Conservation (phyloP, 1,140 invertebrate species). For the Trichomalopsis sarcophagae region DNA sequence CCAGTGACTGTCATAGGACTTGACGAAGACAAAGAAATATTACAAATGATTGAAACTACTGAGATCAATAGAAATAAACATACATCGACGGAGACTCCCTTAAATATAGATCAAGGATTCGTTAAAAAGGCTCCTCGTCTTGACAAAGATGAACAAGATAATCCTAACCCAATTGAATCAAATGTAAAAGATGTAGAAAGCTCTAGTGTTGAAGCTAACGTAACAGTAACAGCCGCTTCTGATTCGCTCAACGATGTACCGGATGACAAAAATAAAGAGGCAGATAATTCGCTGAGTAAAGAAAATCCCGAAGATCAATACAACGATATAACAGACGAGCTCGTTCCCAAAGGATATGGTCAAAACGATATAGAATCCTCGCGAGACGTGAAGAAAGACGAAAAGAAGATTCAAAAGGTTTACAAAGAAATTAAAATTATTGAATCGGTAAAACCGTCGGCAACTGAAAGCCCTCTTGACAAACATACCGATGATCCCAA, state of each 20-base stretch:
- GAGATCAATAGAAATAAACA: slow-evolving; percentile 59
- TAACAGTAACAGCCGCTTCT: not conserved
- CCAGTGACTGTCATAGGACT: slow-evolving; percentile 55
- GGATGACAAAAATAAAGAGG: not conserved
- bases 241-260: not conserved
- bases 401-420: slow-evolving; percentile 48
- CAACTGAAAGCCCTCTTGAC: slow-evolving; percentile 37
- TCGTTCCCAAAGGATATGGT: slow-evolving; percentile 56
- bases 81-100: slow-evolving; percentile 27
- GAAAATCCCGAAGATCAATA: slow-evolving; percentile 70
- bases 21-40: slow-evolving; percentile 60
- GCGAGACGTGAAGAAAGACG: slow-evolving; percentile 47
- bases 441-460: slow-evolving; percentile 25
- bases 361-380: slow-evolving; percentile 53
- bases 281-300: slow-evolving; percentile 57
- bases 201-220: slow-evolving; percentile 40
- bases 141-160: slow-evolving; percentile 70
- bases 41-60: slow-evolving; percentile 46
- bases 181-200: slow-evolving; percentile 65
- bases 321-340: slow-evolving; percentile 70
- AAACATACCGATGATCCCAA: slow-evolving; percentile 64
- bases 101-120: slow-evolving; percentile 69
- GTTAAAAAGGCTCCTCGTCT: slow-evolving; percentile 72
- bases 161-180: slow-evolving; percentile 69
- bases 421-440: slow-evolving; percentile 45